Conservation (phyloP, 2,113 vertebrate genomes). For the Corythaeola cristata region DNA sequence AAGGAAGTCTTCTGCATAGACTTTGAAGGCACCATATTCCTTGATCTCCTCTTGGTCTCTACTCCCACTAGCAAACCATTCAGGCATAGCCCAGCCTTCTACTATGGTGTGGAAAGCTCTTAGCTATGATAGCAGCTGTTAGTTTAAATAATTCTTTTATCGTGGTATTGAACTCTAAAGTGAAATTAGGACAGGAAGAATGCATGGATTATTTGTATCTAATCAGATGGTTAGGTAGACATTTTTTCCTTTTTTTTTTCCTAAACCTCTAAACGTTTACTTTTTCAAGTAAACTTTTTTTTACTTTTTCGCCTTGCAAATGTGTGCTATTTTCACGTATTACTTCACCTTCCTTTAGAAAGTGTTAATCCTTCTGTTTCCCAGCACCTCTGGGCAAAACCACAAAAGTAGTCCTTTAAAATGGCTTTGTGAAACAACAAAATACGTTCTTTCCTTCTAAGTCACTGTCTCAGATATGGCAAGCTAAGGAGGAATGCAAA, state of each 20-base stretch:
- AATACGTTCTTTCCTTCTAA: background rate
- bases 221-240: background rate
- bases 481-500: background rate
- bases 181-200: background rate
- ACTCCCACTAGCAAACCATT: background rate
- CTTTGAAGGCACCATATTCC: background rate
- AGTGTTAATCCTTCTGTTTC: background rate
- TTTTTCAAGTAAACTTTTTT: too few species aligned
- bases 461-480: background rate
- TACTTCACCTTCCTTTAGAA: background rate
- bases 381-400: background rate
- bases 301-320: background rate
- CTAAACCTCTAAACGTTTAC: background rate
- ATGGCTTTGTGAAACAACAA: background rate
- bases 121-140: rapidly evolving
- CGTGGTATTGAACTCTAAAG: background rate
- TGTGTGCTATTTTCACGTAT: background rate
- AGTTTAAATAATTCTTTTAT: background rate
- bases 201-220: background rate
- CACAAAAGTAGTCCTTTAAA: background rate
- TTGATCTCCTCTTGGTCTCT: background rate
- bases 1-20: background rate
- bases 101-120: rapidly evolving
- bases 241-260: background rate
- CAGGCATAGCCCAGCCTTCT: background rate